Evolutionary conservation across 2,888 invertebrate species (phyloP), one percentile per base, ranked within the genome.

Genomic region (Unio delphinus): DNA sequence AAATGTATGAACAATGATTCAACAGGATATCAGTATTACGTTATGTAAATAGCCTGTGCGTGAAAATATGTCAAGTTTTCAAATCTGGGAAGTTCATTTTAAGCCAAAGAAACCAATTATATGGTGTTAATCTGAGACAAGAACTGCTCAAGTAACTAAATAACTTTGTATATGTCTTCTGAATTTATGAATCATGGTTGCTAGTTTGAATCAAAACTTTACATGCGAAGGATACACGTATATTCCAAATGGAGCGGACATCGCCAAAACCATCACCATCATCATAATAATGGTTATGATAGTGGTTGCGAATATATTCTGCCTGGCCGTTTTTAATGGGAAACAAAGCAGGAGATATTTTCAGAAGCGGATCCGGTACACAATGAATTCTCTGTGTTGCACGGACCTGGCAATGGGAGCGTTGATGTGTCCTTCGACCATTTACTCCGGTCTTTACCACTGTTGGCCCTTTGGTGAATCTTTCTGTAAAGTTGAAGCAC

Each of bases 391-490:
- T 28, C 60, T 79, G 63, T 72, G 72, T 17, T 75, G 74, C 60
- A 75, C 79, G 6, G 79, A 79, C 63, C 70, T 75, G 20, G 69
- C 71, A 18, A 79, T 79, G 55, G 79, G 79, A 5, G 45, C 76
- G 18, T 61, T 77, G 17, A 71, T 79, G 59, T 75, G 75, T n/a
- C 72, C 79, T 5, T 74, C 73, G 11, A 73, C 71, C 18, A 64
- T 77, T 26, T 79, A 79, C 45, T 71, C 79, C 4, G 79, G 77
- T 3, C 65, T 79, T 1, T 74, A 73, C 57, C 68, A 72, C 3
- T 79, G 79, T 45, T 79, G 79, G 79, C 79, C 79, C 0, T 79
- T 71, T 66, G 72, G 70, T 26, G 72, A 75, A 69, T 65, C 64
- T 3, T 68, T 79, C 60, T 79, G 79, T 61, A 77, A 74, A 65